A percentile compares a stretch with the other conserved stretches of the same genome.
phyloP scores from a whole-genome alignment of 2,113 vertebrate species.

The Sinocyclocheilus rhinocerous region DNA sequence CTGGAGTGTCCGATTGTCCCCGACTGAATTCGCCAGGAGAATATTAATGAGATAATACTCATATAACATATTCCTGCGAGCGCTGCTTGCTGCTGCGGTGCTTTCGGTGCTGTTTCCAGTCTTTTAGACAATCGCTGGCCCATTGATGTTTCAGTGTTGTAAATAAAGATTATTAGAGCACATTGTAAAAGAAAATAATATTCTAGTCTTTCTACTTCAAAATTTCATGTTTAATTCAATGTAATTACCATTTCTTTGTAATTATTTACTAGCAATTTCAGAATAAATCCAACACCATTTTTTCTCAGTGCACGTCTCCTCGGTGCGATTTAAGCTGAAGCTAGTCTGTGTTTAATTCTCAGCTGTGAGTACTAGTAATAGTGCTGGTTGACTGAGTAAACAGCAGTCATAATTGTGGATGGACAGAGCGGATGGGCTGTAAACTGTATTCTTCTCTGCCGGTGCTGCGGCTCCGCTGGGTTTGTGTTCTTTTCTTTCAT shows the following conservation, averaged over 20 bases:
- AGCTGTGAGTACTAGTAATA: no score
- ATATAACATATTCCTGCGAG: background rate
- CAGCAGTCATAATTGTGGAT: no score
- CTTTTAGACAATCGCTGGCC: background rate
- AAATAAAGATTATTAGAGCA: background rate
- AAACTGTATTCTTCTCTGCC: no score
- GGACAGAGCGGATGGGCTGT: no score
- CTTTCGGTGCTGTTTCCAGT: background rate
- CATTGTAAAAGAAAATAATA: background rate
- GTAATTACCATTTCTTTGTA: background rate
- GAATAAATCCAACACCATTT: no score
- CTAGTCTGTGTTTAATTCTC: no score
- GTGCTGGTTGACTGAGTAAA: no score
- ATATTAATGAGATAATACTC: background rate
- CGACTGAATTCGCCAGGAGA: background rate
- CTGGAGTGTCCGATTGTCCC: background rate
- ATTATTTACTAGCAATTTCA: background rate
- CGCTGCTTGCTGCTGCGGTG: background rate
- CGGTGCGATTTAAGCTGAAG: no score
- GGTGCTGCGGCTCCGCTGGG: no score
- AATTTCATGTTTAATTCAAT: background rate
- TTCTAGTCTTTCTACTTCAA: background rate
- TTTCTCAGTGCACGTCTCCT: no score
- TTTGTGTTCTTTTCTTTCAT: no score
- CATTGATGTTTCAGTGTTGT: background rate